Evolutionary conservation across 2,888 invertebrate genomes (phyloP).

Genomic region (Drosophila maculinotata): DNA sequence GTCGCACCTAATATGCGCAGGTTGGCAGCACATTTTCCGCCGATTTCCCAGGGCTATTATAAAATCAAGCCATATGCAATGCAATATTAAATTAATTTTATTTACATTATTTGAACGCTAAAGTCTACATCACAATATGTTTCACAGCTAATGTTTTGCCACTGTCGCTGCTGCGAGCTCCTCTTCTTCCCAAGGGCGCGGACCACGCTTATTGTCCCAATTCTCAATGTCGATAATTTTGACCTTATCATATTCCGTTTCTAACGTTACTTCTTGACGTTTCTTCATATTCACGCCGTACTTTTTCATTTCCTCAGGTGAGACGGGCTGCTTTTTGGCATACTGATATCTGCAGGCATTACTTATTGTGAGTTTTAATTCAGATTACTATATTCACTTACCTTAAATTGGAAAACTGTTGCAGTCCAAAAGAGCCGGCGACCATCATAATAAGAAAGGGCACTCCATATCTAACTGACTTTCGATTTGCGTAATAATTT

Average conservation of each 20-base stretch:
- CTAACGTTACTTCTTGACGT: slow-evolving; percentile 89
- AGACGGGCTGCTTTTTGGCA: slow-evolving; percentile 87
- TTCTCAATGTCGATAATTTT: slow-evolving; percentile 90
- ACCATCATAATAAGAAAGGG: slow-evolving; percentile 91
- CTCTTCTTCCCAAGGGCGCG: slow-evolving; percentile 92
- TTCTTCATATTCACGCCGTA: slow-evolving; percentile 89
- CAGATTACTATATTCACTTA: slow-evolving; percentile 76
- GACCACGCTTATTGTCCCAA: slow-evolving; percentile 94
- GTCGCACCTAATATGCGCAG: slow-evolving; percentile 29
- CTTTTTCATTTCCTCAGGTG: slow-evolving; percentile 88
- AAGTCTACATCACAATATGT: slow-evolving; percentile 17
- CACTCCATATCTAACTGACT: slow-evolving; percentile 87
- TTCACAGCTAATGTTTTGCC: slow-evolving; percentile 39
- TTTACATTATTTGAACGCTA: slow-evolving; percentile 31
- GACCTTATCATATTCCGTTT: slow-evolving; percentile 90
- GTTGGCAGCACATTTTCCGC: slow-evolving; percentile 41
- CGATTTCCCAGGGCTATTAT: slow-evolving; percentile 37
- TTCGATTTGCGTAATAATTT: slow-evolving; percentile 70
- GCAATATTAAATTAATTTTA: slow-evolving; percentile 29
- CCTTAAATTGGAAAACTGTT: slow-evolving; percentile 91
- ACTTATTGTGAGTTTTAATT: slow-evolving; percentile 6
- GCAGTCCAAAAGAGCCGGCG: slow-evolving; percentile 91
- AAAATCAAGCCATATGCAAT: slow-evolving; percentile 6
- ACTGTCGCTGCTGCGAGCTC: slow-evolving; percentile 1
- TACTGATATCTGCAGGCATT: slow-evolving; percentile 86